Conservation (phyloP, 2,888 invertebrate species). For the Nebria brevicollis region DNA sequence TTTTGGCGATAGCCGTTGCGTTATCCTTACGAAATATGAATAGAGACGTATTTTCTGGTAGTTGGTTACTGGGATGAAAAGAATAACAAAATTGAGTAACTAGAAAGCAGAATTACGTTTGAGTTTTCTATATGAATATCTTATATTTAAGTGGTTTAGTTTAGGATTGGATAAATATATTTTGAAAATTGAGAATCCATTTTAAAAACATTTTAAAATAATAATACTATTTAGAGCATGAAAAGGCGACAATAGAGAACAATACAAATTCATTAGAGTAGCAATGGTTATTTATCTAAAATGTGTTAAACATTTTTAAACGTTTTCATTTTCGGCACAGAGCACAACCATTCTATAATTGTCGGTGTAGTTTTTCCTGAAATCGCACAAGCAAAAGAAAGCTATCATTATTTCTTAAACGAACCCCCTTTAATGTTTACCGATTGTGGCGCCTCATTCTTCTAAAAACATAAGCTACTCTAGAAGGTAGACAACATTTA, state of each 20-base stretch:
- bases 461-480: background rate
- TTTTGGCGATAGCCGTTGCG: background rate
- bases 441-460: background rate
- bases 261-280: background rate
- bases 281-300: background rate
- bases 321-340: background rate
- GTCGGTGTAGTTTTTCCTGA: background rate
- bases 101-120: background rate
- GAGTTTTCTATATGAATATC: too few species aligned
- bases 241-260: background rate
- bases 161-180: too few species aligned
- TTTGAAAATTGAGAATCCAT: background rate
- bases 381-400: background rate
- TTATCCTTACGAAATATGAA: background rate
- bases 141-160: too few species aligned
- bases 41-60: background rate
- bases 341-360: background rate
- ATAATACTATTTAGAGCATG: background rate
- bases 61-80: background rate
- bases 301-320: background rate
- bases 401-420: background rate
- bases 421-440: background rate
- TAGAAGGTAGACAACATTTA: background rate
- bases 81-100: background rate
- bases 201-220: background rate